Percentiles rank a stretch among this genome's conserved stretches.
These are phyloP conservation scores for Bombus haemorrhoidalis DNA, from an alignment of 1,140 invertebrate species.

Conservation along the genomic window DNA sequence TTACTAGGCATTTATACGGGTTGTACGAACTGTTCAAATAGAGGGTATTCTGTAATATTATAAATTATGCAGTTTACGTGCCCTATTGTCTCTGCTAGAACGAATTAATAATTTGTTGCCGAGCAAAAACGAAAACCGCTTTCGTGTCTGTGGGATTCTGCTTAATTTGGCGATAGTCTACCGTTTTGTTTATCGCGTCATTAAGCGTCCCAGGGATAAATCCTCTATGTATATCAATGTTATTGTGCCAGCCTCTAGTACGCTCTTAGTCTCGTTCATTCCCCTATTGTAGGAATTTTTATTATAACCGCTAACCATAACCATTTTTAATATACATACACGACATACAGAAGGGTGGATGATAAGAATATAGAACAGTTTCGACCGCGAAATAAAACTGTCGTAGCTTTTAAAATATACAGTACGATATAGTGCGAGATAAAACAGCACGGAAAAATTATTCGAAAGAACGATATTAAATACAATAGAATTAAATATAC, in stretches of 20 bases:
- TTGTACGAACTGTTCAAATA: not conserved
- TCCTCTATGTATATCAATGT: not conserved
- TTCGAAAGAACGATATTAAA: not conserved
- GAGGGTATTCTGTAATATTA: not conserved
- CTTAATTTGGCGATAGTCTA: not conserved
- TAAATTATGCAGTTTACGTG: not conserved
- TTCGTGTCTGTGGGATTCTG: too few relatives aligned
- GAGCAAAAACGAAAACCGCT: not conserved
- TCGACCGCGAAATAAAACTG: not conserved
- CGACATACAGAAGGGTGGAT: too few relatives aligned
- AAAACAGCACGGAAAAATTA: not conserved
- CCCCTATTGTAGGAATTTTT: too few relatives aligned
- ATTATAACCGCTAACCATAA: too few relatives aligned
- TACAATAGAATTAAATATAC: too few relatives aligned
- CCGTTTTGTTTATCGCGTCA: not conserved
- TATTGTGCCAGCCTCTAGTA: not conserved
- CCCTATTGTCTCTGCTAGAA: not conserved
- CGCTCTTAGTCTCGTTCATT: too few relatives aligned
- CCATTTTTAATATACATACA: too few relatives aligned
- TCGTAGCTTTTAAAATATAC: not conserved
- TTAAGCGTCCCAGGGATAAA: not conserved
- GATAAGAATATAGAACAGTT: not conserved
- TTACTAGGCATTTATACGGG: not conserved
- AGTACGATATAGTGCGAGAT: too few relatives aligned
- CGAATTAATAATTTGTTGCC: constrained; percentile 4